Base-by-base conservation (phyloP, 2,797 vertebrate genomes). In the Alca torda region DNA sequence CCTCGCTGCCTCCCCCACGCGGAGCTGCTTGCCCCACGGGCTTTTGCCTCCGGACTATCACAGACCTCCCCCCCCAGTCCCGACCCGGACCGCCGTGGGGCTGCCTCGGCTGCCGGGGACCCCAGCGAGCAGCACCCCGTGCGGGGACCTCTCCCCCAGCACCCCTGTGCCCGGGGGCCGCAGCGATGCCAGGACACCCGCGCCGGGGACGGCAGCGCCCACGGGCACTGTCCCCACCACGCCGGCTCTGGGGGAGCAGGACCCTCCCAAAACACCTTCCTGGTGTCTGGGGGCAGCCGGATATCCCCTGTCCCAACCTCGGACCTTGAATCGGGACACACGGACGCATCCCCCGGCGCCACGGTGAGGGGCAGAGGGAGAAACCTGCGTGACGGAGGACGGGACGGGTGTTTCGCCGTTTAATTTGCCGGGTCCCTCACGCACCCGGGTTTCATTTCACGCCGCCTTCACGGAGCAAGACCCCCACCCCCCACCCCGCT, bases 1-100 rank as follows among this genome's bases (percentile, higher is more conserved):
- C 3, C 9, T 63, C 84, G 86, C 77, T 94, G 92, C 90, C 89
- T 84, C 86, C 81, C 51, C 89, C 87, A 59, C 30, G 4, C 16
- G 0, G 63, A 61, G 96, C 67, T 73, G 91, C 65, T 4, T 3
- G 41, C 50, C 80, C 83, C 6, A 3, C n/a, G 63, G 65, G 59
- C 37, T 87, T 28, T 28, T 6, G 59, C 35, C 64, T 45, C 53
- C 0, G 3, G 60, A 46, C 51, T 7, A 2, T 11, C 28, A 1
- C n/a, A 48, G 28, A 72, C 43, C 83, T 48, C 13, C 20, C 14
- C 14, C 14, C n/a, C 19, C 31, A 2, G 3, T 17, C 50, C 15
- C 28, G 6, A 20, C 8, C 56, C 11, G 20, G 10, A 33, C 13
- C 33, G 3, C 4, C 4, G 2, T 1, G 18, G 25, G 3, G 72